Percentiles rank a stretch among this genome's conserved stretches.
phyloP scores from a whole-genome alignment of 2,797 vertebrate species.

The Dendrocincla tyrannina region DNA sequence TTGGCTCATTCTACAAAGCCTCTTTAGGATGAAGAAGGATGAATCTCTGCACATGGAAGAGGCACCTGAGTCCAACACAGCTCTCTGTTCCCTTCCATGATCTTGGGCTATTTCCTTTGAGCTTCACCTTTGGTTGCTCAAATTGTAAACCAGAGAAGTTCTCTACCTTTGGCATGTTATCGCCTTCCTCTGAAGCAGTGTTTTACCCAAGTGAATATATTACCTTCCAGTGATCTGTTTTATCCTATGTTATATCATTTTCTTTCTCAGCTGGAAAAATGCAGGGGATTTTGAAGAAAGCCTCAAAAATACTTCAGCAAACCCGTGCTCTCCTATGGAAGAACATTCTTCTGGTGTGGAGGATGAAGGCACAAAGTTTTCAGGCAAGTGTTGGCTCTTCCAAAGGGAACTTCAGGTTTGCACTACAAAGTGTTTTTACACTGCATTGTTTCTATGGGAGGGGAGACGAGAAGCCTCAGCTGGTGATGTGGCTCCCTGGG shows the following conservation, averaged over 20 bases:
- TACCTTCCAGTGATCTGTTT: background rate
- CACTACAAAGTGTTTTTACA: rapidly evolving
- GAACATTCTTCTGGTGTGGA: conserved; percentile 89
- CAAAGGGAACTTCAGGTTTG: background rate
- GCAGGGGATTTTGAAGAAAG: conserved; percentile 52
- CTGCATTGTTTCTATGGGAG: background rate
- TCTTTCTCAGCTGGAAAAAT: conserved; percentile 45
- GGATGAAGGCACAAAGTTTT: conserved; percentile 83
- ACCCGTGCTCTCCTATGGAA: conserved; percentile 85
- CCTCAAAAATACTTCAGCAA: conserved; percentile 81
- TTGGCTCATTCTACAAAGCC: background rate
- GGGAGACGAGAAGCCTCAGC: background rate
- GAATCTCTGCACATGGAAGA: rapidly evolving
- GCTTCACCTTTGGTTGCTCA: background rate
- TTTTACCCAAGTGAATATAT: background rate
- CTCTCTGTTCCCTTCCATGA: background rate
- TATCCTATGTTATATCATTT: background rate
- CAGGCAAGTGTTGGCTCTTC: conserved; percentile 73
- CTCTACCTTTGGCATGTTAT: background rate
- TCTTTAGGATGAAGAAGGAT: background rate
- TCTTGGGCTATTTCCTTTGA: background rate
- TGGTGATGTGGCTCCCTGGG: background rate
- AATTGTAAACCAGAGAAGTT: background rate
- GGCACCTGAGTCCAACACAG: background rate
- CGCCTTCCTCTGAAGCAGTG: background rate